phyloP scores from a whole-genome alignment of 2,888 invertebrate genomes.

The Ethmia dodecea region DNA sequence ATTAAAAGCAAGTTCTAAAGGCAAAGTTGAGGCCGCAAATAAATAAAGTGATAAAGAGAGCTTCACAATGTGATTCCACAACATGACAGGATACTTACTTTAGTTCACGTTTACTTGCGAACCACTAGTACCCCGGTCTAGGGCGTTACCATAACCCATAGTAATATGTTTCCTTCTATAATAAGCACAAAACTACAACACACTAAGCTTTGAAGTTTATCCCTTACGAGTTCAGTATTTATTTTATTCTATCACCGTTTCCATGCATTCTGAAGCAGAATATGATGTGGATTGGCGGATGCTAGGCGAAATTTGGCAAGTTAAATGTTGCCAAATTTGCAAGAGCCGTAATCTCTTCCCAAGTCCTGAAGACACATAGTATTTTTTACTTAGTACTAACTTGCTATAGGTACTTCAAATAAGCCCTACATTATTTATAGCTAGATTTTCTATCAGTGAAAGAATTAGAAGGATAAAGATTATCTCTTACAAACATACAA shows the following conservation, averaged over 20 bases:
- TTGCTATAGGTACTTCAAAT: too few species aligned
- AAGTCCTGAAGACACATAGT: too few species aligned
- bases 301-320: background rate
- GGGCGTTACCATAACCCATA: slow-evolving; percentile 53
- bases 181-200: slow-evolving; percentile 70
- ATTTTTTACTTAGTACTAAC: too few species aligned
- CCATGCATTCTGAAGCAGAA: slow-evolving; percentile 61
- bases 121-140: slow-evolving; percentile 45
- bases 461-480: too few species aligned
- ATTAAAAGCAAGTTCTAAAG: background rate
- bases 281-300: slow-evolving; percentile 34
- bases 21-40: slow-evolving; percentile 46
- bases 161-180: slow-evolving; percentile 25
- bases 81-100: slow-evolving; percentile 67
- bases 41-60: slow-evolving; percentile 50
- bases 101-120: slow-evolving; percentile 38
- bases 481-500: too few species aligned
- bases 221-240: slow-evolving; percentile 35
- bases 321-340: too few species aligned
- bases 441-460: too few species aligned
- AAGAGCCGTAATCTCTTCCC: too few species aligned
- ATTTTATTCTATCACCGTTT: slow-evolving; percentile 51
- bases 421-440: too few species aligned
- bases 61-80: slow-evolving; percentile 59
- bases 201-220: slow-evolving; percentile 54